A percentile compares a stretch with the other conserved stretches of the same genome.
These are phyloP conservation scores for Tetramorium parvispinum DNA, from an alignment of 1,140 invertebrate species.

Conservation along the genomic window DNA sequence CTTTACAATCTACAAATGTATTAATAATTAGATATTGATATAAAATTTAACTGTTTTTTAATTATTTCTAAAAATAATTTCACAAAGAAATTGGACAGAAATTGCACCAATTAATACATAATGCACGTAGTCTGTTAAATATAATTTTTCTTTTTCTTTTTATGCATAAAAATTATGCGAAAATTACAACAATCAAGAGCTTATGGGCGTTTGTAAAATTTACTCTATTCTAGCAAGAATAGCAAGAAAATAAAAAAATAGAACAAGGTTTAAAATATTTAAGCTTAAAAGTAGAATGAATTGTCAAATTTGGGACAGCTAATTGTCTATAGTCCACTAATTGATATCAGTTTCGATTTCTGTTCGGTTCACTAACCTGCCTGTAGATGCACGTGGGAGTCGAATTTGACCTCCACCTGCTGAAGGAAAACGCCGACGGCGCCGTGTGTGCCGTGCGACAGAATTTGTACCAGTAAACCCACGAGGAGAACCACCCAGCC, in stretches of 20 bases:
- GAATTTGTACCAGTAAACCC: constrained; percentile 87
- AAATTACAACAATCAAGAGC: not conserved
- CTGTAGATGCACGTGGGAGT: constrained; percentile 81
- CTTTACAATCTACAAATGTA: not conserved
- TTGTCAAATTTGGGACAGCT: not conserved
- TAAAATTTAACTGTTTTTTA: not conserved
- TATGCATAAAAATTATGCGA: not conserved
- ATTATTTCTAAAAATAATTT: not conserved
- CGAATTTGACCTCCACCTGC: constrained; percentile 86
- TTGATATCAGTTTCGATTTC: not conserved
- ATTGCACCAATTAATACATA: not conserved
- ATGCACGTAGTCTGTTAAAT: not conserved
- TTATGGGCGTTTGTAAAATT: not conserved
- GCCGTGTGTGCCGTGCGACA: constrained; percentile 88
- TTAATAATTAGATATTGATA: not conserved
- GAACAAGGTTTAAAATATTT: not conserved
- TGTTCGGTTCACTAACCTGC: constrained; percentile 84
- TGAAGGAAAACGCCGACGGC: constrained; percentile 87
- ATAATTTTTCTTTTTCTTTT: not conserved
- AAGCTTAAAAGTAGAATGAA: not conserved
- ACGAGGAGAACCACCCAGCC: constrained; percentile 89
- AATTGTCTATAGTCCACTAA: not conserved
- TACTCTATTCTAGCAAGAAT: not conserved
- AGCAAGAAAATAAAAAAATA: not conserved
- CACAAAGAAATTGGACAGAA: not conserved